A percentile compares a stretch with the other conserved stretches of the same genome.
Conservation (phyloP, 2,113 vertebrate species). For the Delphinus delphis region DNA sequence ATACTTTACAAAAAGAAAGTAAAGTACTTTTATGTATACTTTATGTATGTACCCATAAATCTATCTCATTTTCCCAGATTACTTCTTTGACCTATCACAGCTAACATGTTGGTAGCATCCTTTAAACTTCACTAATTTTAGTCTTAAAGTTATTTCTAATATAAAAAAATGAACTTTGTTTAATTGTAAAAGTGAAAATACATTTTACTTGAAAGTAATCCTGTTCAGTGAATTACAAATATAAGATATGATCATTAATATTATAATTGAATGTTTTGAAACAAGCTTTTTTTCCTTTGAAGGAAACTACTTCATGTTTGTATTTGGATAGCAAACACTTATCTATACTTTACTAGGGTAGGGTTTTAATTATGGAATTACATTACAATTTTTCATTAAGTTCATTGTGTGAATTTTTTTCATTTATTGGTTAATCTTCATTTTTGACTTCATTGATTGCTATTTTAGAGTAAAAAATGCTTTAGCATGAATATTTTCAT, state of each 20-base stretch:
- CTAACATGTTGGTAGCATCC: slow-evolving; percentile 57
- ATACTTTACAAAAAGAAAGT: background rate
- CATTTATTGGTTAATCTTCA: background rate
- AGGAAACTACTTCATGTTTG: background rate
- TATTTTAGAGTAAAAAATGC: background rate
- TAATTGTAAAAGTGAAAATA: slow-evolving; percentile 16
- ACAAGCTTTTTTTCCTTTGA: slow-evolving; percentile 19
- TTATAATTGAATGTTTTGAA: background rate
- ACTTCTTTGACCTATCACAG: background rate
- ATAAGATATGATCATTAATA: background rate
- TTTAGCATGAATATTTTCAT: background rate
- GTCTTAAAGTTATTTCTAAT: background rate
- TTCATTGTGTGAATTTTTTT: slow-evolving; percentile 27
- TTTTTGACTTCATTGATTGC: background rate
- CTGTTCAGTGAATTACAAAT: background rate
- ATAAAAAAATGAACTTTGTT: background rate
- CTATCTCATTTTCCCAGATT: background rate
- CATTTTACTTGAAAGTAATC: background rate
- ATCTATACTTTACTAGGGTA: slow-evolving; percentile 10
- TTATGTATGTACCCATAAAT: background rate
- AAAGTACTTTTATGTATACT: background rate
- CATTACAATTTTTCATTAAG: slow-evolving; percentile 26
- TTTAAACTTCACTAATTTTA: slow-evolving; percentile 52
- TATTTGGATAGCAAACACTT: background rate
- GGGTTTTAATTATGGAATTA: slow-evolving; percentile 30